Evolutionary conservation across 2,797 vertebrate genomes (phyloP).

Genomic region (Tenualosa ilisha): DNA sequence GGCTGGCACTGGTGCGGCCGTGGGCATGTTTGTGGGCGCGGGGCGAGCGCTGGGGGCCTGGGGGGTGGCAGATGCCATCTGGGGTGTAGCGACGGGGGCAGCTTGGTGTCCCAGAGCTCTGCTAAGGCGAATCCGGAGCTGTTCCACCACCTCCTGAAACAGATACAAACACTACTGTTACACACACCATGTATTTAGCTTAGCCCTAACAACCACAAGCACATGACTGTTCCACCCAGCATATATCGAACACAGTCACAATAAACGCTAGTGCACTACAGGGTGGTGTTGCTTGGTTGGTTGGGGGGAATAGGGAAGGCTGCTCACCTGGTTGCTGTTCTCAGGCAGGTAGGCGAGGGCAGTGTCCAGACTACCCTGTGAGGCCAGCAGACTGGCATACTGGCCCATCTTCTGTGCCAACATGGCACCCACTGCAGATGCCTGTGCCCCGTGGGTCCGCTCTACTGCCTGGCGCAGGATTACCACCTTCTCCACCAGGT

Average conservation of each 20-base stretch:
- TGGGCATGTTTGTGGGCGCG: constrained; percentile 51
- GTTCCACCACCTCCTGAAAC: constrained; percentile 74
- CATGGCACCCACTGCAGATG: constrained; percentile 76
- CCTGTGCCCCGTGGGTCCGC: constrained; percentile 74
- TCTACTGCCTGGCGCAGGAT: constrained; percentile 87
- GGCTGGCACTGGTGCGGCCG: constrained; percentile 57
- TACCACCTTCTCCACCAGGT: constrained; percentile 96
- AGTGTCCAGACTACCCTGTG: constrained; percentile 89
- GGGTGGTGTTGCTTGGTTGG: too few relatives aligned
- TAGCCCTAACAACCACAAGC: too few relatives aligned
- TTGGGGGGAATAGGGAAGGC: neutral
- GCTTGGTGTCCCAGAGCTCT: constrained; percentile 81
- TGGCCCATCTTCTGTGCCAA: constrained; percentile 92
- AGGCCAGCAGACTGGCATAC: constrained; percentile 89
- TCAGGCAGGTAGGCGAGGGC: constrained; percentile 90
- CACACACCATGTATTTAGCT: neutral
- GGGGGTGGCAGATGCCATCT: neutral
- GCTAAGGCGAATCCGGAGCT: constrained; percentile 85
- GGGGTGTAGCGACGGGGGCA: constrained; percentile 48
- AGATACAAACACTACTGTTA: neutral
- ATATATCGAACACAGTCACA: too few relatives aligned
- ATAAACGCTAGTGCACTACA: too few relatives aligned
- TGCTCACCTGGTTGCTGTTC: constrained; percentile 81
- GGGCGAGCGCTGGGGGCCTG: constrained; percentile 33
- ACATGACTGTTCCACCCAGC: too few relatives aligned